phyloP scores from a whole-genome alignment of 2,888 invertebrate genomes.

The Drosophila incognita region DNA sequence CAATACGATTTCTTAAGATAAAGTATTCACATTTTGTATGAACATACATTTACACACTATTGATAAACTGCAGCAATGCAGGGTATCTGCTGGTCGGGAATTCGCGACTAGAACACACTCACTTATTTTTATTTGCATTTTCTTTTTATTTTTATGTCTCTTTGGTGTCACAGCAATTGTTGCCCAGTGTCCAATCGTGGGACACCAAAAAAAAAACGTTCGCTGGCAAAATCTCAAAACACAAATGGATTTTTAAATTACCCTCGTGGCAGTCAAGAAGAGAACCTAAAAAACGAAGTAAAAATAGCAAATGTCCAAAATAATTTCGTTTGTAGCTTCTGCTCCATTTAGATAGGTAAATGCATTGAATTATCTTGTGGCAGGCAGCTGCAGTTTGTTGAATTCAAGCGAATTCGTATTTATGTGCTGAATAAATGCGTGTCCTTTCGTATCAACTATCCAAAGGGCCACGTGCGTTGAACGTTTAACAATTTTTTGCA shows the following conservation, averaged over 20 bases:
- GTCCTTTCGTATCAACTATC: conserved; percentile 49
- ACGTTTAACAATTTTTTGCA: conserved; percentile 55
- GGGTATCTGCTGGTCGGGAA: neutral
- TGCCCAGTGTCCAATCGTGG: conserved; percentile 57
- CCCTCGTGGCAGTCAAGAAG: conserved; percentile 63
- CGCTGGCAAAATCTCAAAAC: conserved; percentile 74
- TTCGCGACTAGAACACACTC: neutral
- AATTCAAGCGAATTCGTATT: conserved; percentile 42
- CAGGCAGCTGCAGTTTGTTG: conserved; percentile 57
- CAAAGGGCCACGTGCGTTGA: conserved; percentile 46
- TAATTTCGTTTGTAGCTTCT: conserved; percentile 27
- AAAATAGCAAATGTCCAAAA: conserved; percentile 8
- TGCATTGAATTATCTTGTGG: conserved; percentile 66
- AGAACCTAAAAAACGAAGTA: neutral
- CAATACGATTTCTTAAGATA: neutral
- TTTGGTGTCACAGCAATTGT: conserved; percentile 69
- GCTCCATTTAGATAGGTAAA: conserved; percentile 14
- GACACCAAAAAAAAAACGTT: conserved; percentile 15
- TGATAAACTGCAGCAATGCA: too few relatives aligned
- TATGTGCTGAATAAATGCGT: conserved; percentile 30
- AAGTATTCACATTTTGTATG: neutral
- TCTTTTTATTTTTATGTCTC: conserved; percentile 21
- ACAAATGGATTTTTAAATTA: conserved; percentile 81
- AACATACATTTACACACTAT: too few relatives aligned
- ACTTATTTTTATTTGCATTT: conserved; percentile 20